Conservation (phyloP, 2,113 vertebrate genomes). For the Manacus vitellinus region DNA sequence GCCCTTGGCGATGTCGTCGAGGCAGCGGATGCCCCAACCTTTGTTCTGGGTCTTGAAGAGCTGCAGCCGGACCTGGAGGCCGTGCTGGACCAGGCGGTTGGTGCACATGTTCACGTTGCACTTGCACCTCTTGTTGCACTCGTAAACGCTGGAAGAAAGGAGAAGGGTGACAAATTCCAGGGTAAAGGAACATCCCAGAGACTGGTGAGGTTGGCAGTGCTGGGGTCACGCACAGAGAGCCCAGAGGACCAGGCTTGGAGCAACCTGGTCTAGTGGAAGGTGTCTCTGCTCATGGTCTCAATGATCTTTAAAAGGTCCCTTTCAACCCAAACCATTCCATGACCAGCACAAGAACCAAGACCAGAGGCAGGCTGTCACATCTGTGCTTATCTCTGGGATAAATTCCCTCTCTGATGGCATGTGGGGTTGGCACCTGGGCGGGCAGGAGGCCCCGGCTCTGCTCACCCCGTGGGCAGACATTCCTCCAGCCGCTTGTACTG, state of each 20-base stretch:
- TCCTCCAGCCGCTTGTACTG: slow-evolving; percentile 92
- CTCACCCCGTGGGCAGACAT: slow-evolving; percentile 95
- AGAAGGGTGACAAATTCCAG: not conserved
- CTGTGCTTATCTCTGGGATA: not conserved
- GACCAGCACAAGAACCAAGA: fast-evolving
- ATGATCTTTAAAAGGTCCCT: not conserved
- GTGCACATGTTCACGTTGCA: slow-evolving; percentile 91
- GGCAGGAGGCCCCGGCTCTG: not conserved
- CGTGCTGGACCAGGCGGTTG: slow-evolving; percentile 94
- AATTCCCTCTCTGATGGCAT: fast-evolving
- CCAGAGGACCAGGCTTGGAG: fast-evolving
- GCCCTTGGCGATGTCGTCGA: slow-evolving; percentile 95
- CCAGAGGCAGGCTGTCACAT: fast-evolving
- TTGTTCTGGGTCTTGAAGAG: slow-evolving; percentile 99
- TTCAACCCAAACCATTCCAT: not conserved
- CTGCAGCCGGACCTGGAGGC: slow-evolving; percentile 95
- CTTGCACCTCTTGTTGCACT: slow-evolving; percentile 93
- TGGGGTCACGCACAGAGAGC: fast-evolving
- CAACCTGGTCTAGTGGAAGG: not conserved
- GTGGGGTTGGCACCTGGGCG: not conserved
- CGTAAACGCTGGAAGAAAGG: slow-evolving; percentile 82
- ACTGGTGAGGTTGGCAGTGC: fast-evolving
- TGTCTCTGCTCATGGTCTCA: not conserved
- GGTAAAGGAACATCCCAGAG: not conserved
- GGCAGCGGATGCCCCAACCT: slow-evolving; percentile 97